A percentile compares a stretch with the other conserved stretches of the same genome.
phyloP scores from a whole-genome alignment of 2,888 invertebrate genomes.

The Nomada flava region DNA sequence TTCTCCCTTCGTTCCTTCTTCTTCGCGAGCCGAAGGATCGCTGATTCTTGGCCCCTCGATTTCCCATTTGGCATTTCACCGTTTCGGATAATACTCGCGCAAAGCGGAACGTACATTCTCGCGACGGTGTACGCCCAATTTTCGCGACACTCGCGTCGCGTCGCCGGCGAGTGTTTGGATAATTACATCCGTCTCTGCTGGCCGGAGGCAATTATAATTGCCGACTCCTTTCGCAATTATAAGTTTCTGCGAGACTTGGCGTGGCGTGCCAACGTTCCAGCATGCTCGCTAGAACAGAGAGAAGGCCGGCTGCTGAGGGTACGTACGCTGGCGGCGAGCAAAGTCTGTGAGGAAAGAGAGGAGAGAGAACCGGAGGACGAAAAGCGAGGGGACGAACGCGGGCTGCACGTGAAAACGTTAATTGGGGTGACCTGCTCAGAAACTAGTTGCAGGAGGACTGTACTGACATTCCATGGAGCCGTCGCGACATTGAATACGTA shows the following conservation, averaged over 20 bases:
- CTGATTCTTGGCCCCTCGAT: not conserved
- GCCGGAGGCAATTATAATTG: conserved; percentile 84
- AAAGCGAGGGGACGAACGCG: conserved; percentile 60
- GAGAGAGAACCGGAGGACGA: conserved; percentile 46
- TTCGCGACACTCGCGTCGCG: conserved; percentile 54
- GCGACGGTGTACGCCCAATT: conserved; percentile 30
- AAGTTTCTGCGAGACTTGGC: conserved; percentile 82
- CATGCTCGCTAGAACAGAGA: conserved; percentile 60
- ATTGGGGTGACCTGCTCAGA: conserved; percentile 84
- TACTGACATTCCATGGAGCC: conserved; percentile 78
- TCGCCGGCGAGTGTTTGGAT: conserved; percentile 78
- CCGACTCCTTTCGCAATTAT: conserved; percentile 84
- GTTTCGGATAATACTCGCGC: not conserved
- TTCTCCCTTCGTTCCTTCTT: not conserved
- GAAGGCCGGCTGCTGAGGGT: conserved; percentile 62
- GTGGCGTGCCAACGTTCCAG: conserved; percentile 64
- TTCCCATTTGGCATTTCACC: not conserved
- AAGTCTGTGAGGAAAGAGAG: conserved; percentile 33
- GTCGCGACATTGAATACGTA: conserved; percentile 50
- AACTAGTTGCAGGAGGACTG: conserved; percentile 82
- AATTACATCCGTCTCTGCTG: conserved; percentile 81
- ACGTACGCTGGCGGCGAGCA: conserved; percentile 52
- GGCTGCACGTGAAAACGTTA: conserved; percentile 83
- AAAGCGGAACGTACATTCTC: not conserved
- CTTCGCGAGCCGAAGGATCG: not conserved